Evolutionary conservation across 2,888 invertebrate species (phyloP).

Genomic region (Apotomis capreana): DNA sequence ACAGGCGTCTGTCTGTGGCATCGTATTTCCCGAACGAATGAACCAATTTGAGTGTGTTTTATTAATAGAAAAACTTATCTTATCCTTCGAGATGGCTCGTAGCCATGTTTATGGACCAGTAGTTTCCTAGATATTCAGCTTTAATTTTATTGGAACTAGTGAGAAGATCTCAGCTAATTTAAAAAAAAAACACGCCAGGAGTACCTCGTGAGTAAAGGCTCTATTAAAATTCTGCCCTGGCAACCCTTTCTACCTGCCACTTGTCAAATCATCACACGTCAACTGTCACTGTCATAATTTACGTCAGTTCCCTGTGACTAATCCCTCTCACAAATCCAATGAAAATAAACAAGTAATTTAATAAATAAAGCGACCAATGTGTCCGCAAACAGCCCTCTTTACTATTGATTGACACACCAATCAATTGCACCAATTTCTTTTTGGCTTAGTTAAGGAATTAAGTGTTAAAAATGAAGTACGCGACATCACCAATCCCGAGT

Average conservation of each 20-base stretch:
- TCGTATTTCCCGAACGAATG: too few species aligned
- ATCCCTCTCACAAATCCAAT: slow-evolving; percentile 16
- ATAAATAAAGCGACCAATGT: slow-evolving; percentile 21
- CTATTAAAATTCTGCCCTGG: slow-evolving; percentile 1
- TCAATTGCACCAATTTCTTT: background rate
- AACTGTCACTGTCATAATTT: slow-evolving; percentile 25
- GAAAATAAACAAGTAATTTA: slow-evolving; percentile 40
- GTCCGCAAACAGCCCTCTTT: background rate
- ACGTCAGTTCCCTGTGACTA: slow-evolving; percentile 21
- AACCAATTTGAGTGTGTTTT: too few species aligned
- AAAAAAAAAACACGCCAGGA: background rate
- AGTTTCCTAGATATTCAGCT: too few species aligned
- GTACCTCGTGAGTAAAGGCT: background rate
- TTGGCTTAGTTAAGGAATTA: slow-evolving; percentile 7
- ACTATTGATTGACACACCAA: background rate
- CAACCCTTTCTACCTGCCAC: slow-evolving; percentile 20
- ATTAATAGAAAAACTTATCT: too few species aligned
- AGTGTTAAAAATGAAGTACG: slow-evolving; percentile 80
- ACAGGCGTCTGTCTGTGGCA: too few species aligned
- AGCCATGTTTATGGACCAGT: too few species aligned
- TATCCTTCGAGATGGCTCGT: too few species aligned
- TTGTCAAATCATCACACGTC: slow-evolving; percentile 19
- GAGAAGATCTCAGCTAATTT: too few species aligned
- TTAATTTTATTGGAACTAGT: too few species aligned
- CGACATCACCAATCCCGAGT: slow-evolving; percentile 84